phyloP scores from a whole-genome alignment of 1,140 invertebrate genomes.

The Kradibia gibbosae region DNA sequence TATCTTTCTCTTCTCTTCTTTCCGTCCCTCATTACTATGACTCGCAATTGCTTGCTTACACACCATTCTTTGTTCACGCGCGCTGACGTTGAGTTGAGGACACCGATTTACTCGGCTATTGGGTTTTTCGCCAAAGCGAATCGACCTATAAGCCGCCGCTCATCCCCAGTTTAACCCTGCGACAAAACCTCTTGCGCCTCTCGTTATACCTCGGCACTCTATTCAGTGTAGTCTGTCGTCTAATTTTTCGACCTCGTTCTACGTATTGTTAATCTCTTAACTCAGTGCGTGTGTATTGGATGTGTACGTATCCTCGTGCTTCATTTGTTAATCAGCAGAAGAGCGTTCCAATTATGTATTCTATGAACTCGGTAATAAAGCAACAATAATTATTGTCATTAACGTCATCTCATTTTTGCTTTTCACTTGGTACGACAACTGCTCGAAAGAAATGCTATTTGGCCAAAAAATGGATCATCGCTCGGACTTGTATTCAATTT shows the following conservation, averaged over 20 bases:
- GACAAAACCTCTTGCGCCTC: too few relatives aligned
- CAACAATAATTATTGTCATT: too few relatives aligned
- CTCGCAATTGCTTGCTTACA: not conserved
- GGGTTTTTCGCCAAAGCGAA: slow-evolving; percentile 56
- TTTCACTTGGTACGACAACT: too few relatives aligned
- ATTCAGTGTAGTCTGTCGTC: too few relatives aligned
- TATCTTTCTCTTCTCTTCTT: slow-evolving; percentile 48
- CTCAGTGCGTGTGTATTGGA: not conserved
- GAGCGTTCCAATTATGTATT: not conserved
- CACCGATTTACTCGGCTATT: slow-evolving; percentile 50
- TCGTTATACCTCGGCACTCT: too few relatives aligned
- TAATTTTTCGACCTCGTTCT: too few relatives aligned
- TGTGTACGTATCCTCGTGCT: not conserved
- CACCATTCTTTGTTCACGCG: not conserved
- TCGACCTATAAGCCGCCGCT: too few relatives aligned
- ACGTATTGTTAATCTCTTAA: too few relatives aligned
- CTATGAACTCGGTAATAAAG: not conserved
- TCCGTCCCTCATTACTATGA: slow-evolving; percentile 48
- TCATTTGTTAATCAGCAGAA: not conserved
- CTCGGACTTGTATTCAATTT: too few relatives aligned
- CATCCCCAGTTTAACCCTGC: too few relatives aligned
- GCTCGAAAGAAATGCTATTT: too few relatives aligned
- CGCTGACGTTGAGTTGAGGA: not conserved
- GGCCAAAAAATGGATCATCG: too few relatives aligned
- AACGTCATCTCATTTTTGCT: not conserved